Percentiles rank a stretch among this genome's conserved stretches.
Evolutionary conservation across 2,797 vertebrate species (phyloP).

Genomic region (Argentina silus): DNA sequence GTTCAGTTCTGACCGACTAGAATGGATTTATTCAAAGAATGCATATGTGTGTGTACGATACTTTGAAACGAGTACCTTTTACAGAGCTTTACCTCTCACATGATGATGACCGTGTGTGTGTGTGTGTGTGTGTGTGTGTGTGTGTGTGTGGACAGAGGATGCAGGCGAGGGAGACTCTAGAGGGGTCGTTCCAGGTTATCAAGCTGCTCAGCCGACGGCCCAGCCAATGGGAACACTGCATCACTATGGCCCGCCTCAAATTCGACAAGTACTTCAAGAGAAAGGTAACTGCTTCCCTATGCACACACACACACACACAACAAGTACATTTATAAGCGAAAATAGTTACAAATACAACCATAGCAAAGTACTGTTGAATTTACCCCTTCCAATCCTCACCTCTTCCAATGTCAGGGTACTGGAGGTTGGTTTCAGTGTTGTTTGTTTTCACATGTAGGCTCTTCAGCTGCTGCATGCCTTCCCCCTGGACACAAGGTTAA

Average conservation of each 20-base stretch:
- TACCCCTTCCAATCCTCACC: no score
- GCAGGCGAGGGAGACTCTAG: slow-evolving; percentile 91
- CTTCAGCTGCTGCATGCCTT: slow-evolving; percentile 96
- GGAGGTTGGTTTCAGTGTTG: background rate
- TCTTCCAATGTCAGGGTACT: background rate
- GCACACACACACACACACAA: background rate
- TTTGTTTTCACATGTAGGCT: slow-evolving; percentile 76
- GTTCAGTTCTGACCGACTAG: no score
- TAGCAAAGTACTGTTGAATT: background rate
- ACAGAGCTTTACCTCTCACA: no score
- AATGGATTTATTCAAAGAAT: background rate
- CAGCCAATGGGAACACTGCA: slow-evolving; percentile 88
- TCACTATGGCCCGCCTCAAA: slow-evolving; percentile 89
- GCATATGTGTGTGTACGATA: background rate
- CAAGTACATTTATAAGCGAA: background rate
- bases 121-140: slow-evolving; percentile 5
- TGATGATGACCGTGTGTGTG: background rate
- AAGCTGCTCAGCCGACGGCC: slow-evolving; percentile 93
- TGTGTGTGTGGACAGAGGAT: slow-evolving; percentile 83
- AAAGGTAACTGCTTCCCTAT: slow-evolving; percentile 81
- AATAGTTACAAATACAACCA: no score
- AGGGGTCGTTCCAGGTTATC: slow-evolving; percentile 95
- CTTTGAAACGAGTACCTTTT: no score
- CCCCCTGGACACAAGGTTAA: slow-evolving; percentile 94
- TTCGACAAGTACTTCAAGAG: slow-evolving; percentile 99